Base-by-base conservation (phyloP, 2,888 invertebrate species). In the Lypha dubia region DNA sequence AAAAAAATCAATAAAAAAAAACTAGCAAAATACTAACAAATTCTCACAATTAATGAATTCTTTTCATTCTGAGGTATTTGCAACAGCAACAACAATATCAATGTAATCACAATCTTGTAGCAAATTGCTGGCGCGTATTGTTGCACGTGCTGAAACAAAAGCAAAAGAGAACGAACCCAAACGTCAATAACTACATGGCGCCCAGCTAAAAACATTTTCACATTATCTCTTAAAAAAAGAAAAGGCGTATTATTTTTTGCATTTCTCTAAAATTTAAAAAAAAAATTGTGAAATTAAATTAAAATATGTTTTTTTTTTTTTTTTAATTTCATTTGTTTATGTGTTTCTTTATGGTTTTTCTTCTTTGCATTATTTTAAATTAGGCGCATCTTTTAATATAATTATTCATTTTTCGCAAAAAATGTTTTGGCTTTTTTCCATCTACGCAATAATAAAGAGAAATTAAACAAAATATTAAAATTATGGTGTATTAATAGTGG, bases 181-280 rank as follows among this genome's bases (percentile, higher is more conserved):
- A 84, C 86, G 87, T 86, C 82, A 86, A 74, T 83, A 83, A 44
- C 79, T 75, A 56, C 35, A 79, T 76, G 87, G 87, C 87, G 87
- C 87, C 87, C 75, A 79, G 65, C 70, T 44, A 38, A 4, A 71
- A 71, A 53, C 38, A 65, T 53, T 77, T 60, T 79, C 11, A 44
- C 13, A 62, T 53, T 53, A 24, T 46, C 22, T 56, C 35, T 60
- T 24, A 24, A 35, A 8, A 46, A 17, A 49, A 20, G 49, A 9
- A 49, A 7, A 46, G n/a, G n/a, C n/a, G n/a, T 5, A 41, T 15
- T 4, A 28, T 28, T 17, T 49, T 49, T 49, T 49, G 11, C 20
- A 49, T 20, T 63, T 58, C 41, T 41, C 9, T 41, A 15, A 1
- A 13, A 41, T 41, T 41, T 41, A 1, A 1, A 49, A n/a, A 20